Evolutionary conservation across 2,888 invertebrate species (phyloP), one percentile per base, ranked within the genome.

Genomic region (Scaptomyza reducta): DNA sequence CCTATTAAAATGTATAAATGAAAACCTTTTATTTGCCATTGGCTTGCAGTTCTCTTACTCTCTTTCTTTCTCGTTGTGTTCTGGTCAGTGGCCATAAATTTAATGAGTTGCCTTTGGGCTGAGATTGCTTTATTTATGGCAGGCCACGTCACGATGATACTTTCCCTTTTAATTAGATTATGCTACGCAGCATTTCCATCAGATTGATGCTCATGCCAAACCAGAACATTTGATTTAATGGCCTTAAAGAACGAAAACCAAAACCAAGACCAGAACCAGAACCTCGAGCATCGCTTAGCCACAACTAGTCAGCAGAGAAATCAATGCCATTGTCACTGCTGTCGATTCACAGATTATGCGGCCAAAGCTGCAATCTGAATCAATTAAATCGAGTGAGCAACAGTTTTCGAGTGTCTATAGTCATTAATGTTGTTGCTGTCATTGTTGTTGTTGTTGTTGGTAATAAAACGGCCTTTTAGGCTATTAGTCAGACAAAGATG

Each of bases 81-180:
- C 31, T 57, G 62, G 62, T 79, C 79, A 76, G 59, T 65, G 62
- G 61, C 65, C 73, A 83, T 84, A 83, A 86, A 88, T 83, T 83
- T 88, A 84, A 84, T 80, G 88, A 70, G 69, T 69, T 70, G 66
- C 74, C 77, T 65, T 69, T 75, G 59, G 69, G 65, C 75, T 62
- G 70, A 83, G 87, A 87, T 83, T 86, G 81, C 71, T 67, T 83
- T 67, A 83, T 88, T 83, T 83, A 88, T 87, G 77, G 56, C 42
- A 18, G 35, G 49, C n/a, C 47, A 18, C 55, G 41, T 41, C 41
- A 56, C 27, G 44, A 49, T 53, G 45, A 56, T 54, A 22, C 49
- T 42, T 47, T 42, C 33, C 57, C 44, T 53, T 74, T 72, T 83
- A 88, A 88, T 83, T 88, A 80, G 77, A 88, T 83, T 74, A 83